Percentiles rank a stretch among this genome's conserved stretches.
phyloP scores from a whole-genome alignment of 1,140 invertebrate genomes.

The Dendroctonus valens region DNA sequence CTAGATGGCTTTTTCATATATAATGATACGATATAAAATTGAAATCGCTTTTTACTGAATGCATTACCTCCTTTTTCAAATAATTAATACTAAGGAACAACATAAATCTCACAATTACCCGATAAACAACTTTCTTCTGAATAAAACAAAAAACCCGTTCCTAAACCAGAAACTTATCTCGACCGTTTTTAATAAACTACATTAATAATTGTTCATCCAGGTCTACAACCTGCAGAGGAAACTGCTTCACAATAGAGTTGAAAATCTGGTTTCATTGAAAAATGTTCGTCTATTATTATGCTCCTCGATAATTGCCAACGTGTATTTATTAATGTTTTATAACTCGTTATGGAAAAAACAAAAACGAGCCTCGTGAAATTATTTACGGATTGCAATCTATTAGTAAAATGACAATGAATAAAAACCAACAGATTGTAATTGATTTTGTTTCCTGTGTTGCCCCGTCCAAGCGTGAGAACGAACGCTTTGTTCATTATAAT shows the following conservation, averaged over 20 bases:
- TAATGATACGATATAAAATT: slow-evolving; percentile 24
- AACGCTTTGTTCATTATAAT: too few species aligned
- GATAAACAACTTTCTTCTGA: slow-evolving; percentile 23
- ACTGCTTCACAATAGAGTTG: slow-evolving; percentile 28
- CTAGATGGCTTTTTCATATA: slow-evolving; percentile 16
- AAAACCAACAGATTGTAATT: slow-evolving; percentile 25
- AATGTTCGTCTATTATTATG: slow-evolving; percentile 27
- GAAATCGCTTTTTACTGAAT: slow-evolving; percentile 22
- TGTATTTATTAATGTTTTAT: slow-evolving; percentile 26
- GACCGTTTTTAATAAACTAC: slow-evolving; percentile 28
- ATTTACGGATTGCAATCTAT: slow-evolving; percentile 27
- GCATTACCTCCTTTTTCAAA: slow-evolving; percentile 24
- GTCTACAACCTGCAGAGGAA: slow-evolving; percentile 28
- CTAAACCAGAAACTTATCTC: slow-evolving; percentile 31
- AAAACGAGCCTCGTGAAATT: slow-evolving; percentile 21
- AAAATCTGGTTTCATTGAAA: slow-evolving; percentile 33
- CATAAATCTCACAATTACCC: slow-evolving; percentile 33
- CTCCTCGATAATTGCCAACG: slow-evolving; percentile 20
- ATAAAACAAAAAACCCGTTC: slow-evolving; percentile 26
- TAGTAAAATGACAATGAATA: slow-evolving; percentile 28
- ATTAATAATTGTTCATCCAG: slow-evolving; percentile 30
- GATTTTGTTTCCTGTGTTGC: slow-evolving; percentile 29
- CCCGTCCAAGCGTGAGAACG: slow-evolving; percentile 26
- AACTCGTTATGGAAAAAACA: slow-evolving; percentile 26
- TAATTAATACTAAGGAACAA: slow-evolving; percentile 27